Conservation (phyloP, 2,888 invertebrate genomes). For the Rapana venosa region DNA sequence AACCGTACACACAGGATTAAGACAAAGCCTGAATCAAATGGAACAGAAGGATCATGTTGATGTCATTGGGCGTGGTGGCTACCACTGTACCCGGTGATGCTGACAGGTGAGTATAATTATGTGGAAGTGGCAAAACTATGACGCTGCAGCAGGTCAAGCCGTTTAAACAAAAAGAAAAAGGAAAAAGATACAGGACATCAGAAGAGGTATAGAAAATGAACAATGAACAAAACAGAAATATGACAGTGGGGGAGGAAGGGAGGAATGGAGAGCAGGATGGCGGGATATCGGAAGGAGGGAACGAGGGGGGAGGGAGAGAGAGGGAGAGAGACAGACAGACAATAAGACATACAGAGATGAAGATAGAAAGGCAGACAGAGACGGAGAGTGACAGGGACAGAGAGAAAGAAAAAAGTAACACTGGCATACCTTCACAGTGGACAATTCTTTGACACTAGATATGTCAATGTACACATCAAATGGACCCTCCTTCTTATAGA, state of each 20-base stretch:
- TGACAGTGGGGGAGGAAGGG: neutral
- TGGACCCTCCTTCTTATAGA: constrained; percentile 67
- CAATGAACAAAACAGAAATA: too few species aligned
- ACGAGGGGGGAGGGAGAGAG: neutral
- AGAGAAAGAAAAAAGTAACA: neutral
- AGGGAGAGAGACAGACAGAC: neutral
- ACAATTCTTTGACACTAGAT: constrained; percentile 81
- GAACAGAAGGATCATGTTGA: too few species aligned
- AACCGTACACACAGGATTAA: too few species aligned
- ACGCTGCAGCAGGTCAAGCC: too few species aligned
- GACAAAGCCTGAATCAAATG: too few species aligned
- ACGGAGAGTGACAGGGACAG: neutral
- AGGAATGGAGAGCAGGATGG: neutral
- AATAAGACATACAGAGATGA: neutral
- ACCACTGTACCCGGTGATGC: too few species aligned
- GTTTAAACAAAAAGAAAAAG: too few species aligned
- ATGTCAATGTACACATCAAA: constrained; percentile 84
- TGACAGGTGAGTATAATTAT: too few species aligned
- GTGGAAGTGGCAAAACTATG: too few species aligned
- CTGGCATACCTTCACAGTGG: constrained; percentile 47
- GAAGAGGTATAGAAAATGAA: neutral
- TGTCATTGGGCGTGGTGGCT: too few species aligned
- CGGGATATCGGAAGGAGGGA: too few species aligned
- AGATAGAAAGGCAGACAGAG: neutral
- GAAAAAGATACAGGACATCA: too few species aligned